Evolutionary conservation across 2,113 vertebrate species (phyloP).

Genomic region (Ictalurus punctatus): DNA sequence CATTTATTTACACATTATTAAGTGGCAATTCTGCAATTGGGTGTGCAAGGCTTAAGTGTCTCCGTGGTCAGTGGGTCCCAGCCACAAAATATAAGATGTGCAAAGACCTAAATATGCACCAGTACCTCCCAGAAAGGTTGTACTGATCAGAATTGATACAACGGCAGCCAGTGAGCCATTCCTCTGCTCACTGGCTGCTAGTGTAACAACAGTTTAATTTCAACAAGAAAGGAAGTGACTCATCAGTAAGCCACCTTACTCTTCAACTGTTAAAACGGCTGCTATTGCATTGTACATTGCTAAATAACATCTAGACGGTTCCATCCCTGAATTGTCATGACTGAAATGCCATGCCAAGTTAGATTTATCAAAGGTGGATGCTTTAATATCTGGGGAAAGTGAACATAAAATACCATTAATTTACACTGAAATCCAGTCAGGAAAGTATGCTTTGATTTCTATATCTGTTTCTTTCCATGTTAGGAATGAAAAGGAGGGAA

Average conservation of each 20-base stretch:
- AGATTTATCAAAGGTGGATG: neutral
- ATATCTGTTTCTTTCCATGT: neutral
- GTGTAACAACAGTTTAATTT: neutral
- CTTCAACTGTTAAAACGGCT: neutral
- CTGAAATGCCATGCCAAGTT: constrained; percentile 5
- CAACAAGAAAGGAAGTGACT: neutral
- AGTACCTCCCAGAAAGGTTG: neutral
- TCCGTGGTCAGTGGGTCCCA: neutral
- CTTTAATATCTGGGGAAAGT: neutral
- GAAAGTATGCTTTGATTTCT: neutral
- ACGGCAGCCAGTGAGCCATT: neutral
- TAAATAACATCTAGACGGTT: neutral
- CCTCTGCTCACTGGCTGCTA: neutral
- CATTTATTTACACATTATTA: neutral
- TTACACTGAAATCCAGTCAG: neutral
- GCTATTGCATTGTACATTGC: neutral
- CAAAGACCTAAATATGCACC: neutral
- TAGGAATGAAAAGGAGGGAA: constrained; percentile 17
- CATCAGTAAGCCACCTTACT: neutral
- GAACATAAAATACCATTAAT: neutral
- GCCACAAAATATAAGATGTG: constrained; percentile 15
- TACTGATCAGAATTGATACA: constrained; percentile 2
- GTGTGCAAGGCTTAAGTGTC: neutral
- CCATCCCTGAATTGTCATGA: neutral
- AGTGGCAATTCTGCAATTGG: neutral